Conservation (phyloP, 2,888 invertebrate genomes). For the Coelinius sp. region DNA sequence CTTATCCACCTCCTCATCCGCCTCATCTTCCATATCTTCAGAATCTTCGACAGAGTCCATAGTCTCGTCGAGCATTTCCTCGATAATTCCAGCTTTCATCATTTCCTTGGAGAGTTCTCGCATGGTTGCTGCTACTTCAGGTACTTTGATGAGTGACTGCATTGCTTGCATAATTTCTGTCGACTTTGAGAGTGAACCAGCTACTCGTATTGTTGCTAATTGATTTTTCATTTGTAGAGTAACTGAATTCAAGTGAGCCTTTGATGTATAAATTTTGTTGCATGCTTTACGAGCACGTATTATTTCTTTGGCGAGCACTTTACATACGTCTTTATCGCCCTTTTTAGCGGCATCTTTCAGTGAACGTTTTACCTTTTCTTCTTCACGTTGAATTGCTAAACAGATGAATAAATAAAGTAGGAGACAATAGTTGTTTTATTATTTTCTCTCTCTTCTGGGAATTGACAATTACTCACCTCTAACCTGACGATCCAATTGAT, state of each 20-base stretch:
- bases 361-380: slow-evolving; percentile 94
- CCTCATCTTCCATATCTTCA: slow-evolving; percentile 96
- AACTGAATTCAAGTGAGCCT: slow-evolving; percentile 97
- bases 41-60: slow-evolving; percentile 93
- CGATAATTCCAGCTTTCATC: slow-evolving; percentile 99
- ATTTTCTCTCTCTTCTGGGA: no score
- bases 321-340: slow-evolving; percentile 93
- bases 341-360: slow-evolving; percentile 97
- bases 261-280: slow-evolving; percentile 93
- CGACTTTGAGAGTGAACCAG: slow-evolving; percentile 93
- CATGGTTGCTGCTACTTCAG: slow-evolving; percentile 97
- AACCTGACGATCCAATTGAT: slow-evolving; percentile 95
- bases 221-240: slow-evolving; percentile 99
- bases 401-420: not conserved
- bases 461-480: slow-evolving; percentile 75
- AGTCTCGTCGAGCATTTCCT: slow-evolving; percentile 99
- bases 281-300: slow-evolving; percentile 89
- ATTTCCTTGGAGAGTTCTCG: slow-evolving; percentile 98
- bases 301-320: slow-evolving; percentile 94
- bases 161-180: slow-evolving; percentile 99
- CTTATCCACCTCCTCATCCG: slow-evolving; percentile 93
- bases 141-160: slow-evolving; percentile 91
- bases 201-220: slow-evolving; percentile 93
- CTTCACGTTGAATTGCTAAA: slow-evolving; percentile 93
- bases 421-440: not conserved